Percentiles rank a stretch among this genome's conserved stretches.
Conservation (phyloP, 2,113 vertebrate genomes). For the Hydrolagus affinis region DNA sequence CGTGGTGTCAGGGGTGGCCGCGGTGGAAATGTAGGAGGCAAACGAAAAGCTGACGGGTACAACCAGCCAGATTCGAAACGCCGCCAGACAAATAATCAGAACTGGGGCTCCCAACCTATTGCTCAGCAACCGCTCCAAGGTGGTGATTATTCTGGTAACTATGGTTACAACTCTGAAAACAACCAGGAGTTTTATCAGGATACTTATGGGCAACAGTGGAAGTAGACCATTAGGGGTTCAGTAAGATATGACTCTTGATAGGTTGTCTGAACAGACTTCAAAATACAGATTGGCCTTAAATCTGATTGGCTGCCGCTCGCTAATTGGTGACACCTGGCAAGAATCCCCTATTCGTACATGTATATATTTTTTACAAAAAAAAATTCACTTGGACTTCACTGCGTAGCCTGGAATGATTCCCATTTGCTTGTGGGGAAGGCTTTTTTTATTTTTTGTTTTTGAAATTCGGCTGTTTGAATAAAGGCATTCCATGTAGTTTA, state of each 20-base stretch:
- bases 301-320: conserved; percentile 71
- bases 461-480: conserved; percentile 60
- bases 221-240: conserved; percentile 81
- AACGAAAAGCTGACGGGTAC: conserved; percentile 99
- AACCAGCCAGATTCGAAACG: conserved; percentile 99
- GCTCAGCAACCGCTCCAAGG: conserved; percentile 98
- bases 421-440: conserved; percentile 86
- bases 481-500: conserved; percentile 51
- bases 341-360: conserved; percentile 68
- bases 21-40: conserved; percentile 99
- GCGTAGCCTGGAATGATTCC: conserved; percentile 71
- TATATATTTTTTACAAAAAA: conserved; percentile 82
- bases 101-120: conserved; percentile 99
- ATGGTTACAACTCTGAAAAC: conserved; percentile 97
- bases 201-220: conserved; percentile 99
- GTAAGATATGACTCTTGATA: conserved; percentile 70
- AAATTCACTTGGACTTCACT: conserved; percentile 77
- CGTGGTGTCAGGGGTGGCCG: conserved; percentile 97
- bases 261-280: conserved; percentile 60
- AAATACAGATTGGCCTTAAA: conserved; percentile 65
- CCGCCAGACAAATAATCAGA: conserved; percentile 98
- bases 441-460: conserved; percentile 56
- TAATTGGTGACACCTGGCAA: conserved; percentile 93
- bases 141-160: conserved; percentile 95
- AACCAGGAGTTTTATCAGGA: conserved; percentile 98